A percentile compares a stretch with the other conserved stretches of the same genome.
These are phyloP conservation scores for Tortricodes alternella DNA, from an alignment of 2,888 invertebrate species.

Conservation along the genomic window DNA sequence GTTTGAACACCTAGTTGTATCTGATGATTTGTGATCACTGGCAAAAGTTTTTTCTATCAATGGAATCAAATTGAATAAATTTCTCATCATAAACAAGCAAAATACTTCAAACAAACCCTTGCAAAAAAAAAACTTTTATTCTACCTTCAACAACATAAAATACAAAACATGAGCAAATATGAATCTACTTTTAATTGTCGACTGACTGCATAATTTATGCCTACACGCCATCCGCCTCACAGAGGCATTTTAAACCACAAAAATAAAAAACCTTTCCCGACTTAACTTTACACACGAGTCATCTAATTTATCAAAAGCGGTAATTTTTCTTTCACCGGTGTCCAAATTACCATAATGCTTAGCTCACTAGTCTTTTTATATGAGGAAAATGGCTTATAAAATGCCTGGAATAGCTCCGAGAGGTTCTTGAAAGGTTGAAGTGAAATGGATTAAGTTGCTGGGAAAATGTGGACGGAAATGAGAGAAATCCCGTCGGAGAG, in stretches of 20 bases:
- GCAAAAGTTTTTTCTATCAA: no score
- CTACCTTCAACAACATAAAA: background rate
- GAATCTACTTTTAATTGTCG: constrained; percentile 3
- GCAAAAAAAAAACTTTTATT: background rate
- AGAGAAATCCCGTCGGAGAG: constrained; percentile 4
- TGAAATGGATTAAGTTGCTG: constrained; percentile 20
- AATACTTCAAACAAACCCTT: no score
- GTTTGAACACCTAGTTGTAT: no score
- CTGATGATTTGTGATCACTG: no score
- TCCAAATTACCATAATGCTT: constrained; percentile 21
- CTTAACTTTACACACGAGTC: background rate
- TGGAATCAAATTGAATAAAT: no score
- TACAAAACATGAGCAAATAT: background rate
- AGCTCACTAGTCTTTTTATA: constrained; percentile 12
- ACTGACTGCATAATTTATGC: constrained; percentile 6
- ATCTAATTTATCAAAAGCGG: constrained; percentile 10
- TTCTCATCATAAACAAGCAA: no score
- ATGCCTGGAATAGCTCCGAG: background rate
- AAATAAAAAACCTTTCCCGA: constrained; percentile 3
- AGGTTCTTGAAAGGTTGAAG: constrained; percentile 1
- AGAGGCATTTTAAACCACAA: background rate
- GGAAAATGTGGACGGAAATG: constrained; percentile 18
- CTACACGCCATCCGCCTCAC: constrained; percentile 2
- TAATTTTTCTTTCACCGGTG: constrained; percentile 16
- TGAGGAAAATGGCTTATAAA: constrained; percentile 12